Evolutionary conservation across 2,797 vertebrate genomes (phyloP).

Genomic region (Sebastes itinus): DNA sequence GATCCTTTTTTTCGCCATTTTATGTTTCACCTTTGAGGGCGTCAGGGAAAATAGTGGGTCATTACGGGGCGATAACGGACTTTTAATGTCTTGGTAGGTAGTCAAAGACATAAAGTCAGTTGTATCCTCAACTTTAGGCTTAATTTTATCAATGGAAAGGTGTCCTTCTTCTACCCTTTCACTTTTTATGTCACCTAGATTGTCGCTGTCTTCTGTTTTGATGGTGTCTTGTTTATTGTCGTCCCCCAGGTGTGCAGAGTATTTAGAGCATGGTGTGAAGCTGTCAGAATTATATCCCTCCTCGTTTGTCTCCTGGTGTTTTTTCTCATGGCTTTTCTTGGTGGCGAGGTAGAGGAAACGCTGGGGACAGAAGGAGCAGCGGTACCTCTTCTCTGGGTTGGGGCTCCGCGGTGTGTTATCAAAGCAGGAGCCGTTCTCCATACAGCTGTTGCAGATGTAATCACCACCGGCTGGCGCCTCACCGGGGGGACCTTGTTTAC

Average conservation of each 20-base stretch:
- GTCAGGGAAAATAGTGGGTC: constrained; percentile 58
- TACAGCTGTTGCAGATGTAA: constrained; percentile 93
- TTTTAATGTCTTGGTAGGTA: constrained; percentile 71
- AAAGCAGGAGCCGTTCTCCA: constrained; percentile 93
- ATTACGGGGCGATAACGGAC: constrained; percentile 41
- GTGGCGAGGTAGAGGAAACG: constrained; percentile 97
- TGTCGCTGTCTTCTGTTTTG: constrained; percentile 82
- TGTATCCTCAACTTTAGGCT: constrained; percentile 69
- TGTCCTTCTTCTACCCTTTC: constrained; percentile 64
- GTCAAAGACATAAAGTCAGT: constrained; percentile 57
- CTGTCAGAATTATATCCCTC: constrained; percentile 86
- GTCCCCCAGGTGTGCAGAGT: constrained; percentile 84
- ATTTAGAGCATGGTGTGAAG: constrained; percentile 89
- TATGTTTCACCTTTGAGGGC: constrained; percentile 70
- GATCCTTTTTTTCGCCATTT: constrained; percentile 70
- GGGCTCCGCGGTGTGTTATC: constrained; percentile 90
- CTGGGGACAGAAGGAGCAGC: constrained; percentile 96
- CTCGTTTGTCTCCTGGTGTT: constrained; percentile 87
- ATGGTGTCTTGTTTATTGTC: constrained; percentile 88
- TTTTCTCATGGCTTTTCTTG: constrained; percentile 96
- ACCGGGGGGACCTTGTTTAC: constrained; percentile 90
- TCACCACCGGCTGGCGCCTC: constrained; percentile 88
- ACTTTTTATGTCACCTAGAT: constrained; percentile 64
- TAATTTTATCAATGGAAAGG: constrained; percentile 71
- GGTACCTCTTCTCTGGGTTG: constrained; percentile 93